Evolutionary conservation across 2,797 vertebrate species (phyloP), one percentile per base, ranked within the genome.

Genomic region (Philypnodon macrostomus): DNA sequence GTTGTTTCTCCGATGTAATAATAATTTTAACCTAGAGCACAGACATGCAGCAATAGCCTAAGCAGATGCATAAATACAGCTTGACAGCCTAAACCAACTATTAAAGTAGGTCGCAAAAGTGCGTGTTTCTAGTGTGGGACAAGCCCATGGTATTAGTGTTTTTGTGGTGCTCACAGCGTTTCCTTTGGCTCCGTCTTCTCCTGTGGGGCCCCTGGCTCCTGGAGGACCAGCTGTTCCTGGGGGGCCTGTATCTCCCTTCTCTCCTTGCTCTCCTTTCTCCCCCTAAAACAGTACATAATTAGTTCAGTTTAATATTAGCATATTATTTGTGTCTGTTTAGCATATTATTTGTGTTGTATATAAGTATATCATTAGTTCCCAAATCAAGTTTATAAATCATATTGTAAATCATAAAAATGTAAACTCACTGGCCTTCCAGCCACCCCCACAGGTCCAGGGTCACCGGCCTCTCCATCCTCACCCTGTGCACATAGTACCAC

Each of bases 151-250:
- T 21, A 45, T 40, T 19, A 23, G 12, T 40, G 42, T 53, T 12
- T 18, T 17, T n/a, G 4, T 9, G 21, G 9, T 26, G 67, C 94
- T 93, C 71, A 98, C 96, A 32, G 92, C 86, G 39, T 93, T 98
- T 63, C 96, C 96, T 77, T 99, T 98, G 18, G 93, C 91, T 32
- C 96, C 96, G 0, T 99, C 96, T 12, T 98, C 96, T 7, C 96
- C 96, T 19, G 92, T 74, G 1, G 86, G 75, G 29, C 96, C 96
- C 83, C 95, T 92, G 61, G 92, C 88, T 41, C 96, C 96, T 3
- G 95, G 91, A 21, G 95, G 92, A 7, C 96, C 96, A 7, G 93
- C 93, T 45, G 93, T 85, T 74, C 96, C 96, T 6, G 95, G 77
- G 10, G 82, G 84, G n/a, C 96, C 96, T 0, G 93, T 88, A 74